Evolutionary conservation across 2,113 vertebrate genomes (phyloP), one percentile per base, ranked within the genome.

Genomic region (Catharus minimus): DNA sequence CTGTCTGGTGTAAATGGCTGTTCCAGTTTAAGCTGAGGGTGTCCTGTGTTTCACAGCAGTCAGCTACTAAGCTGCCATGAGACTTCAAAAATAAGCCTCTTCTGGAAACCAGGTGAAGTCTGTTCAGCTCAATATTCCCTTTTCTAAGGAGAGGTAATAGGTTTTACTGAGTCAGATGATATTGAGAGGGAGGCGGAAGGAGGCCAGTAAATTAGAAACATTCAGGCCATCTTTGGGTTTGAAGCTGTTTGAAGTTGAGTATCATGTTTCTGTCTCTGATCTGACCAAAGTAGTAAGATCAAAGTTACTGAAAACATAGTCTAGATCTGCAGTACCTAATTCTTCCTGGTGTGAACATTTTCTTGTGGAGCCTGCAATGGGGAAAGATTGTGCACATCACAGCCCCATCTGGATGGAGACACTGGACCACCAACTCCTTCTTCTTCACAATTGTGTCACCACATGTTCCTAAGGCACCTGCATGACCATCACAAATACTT

Each of bases 1-100:
- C 62, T 21, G 10, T 86, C 89, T 91, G 62, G 68, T 94, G 73
- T 94, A 71, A 82, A 61, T 75, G 65, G 11, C 64, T 77, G 32
- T 47, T 52, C 14, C 22, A 52, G 19, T 33, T 86, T 17, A 81
- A 85, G 17, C 36, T 66, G 67, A 89, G 18, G 80, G 43, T 39
- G 3, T 66, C 33, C 50, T 53, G 28, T 7, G 5, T 84, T 61
- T 61, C 53, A 46, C 41, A 68, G 72, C 38, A 73, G 53, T 82
- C 79, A 67, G 87, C 46, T 47, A 32, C 44, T 83, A 65, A 57
- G 65, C 38, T 86, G 32, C 32, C 21, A 20, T 50, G 22, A 72
- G 36, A 60, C 43, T 67, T 77, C 36, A 75, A 71, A 75, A 83
- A 52, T 56, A 65, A 80, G 65, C 65, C 39, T 58, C 20, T 77